phyloP scores from a whole-genome alignment of 2,797 vertebrate genomes.

The Hipposideros larvatus region DNA sequence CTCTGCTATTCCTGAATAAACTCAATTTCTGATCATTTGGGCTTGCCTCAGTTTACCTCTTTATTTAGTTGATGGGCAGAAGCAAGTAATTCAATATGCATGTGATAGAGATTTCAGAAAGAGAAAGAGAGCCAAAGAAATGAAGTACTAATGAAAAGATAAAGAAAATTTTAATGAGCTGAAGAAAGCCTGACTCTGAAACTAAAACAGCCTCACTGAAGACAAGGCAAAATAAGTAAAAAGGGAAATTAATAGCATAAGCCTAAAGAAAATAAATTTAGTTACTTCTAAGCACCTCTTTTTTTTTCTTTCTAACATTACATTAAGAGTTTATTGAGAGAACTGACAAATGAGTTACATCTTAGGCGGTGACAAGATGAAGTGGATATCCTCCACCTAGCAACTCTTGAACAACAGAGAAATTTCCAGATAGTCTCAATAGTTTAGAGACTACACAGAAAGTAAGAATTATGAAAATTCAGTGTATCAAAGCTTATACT shows the following conservation, averaged over 20 bases:
- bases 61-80: neutral
- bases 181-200: neutral
- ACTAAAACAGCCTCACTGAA: slow-evolving; percentile 25
- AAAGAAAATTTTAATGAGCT: neutral
- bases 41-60: neutral
- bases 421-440: neutral
- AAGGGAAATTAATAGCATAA: neutral
- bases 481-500: neutral
- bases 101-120: neutral
- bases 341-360: neutral
- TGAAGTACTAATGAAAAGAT: neutral
- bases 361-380: neutral
- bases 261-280: slow-evolving; percentile 24
- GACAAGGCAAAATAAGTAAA: slow-evolving; percentile 39
- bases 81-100: neutral
- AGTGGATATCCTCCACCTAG: neutral
- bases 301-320: neutral
- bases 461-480: slow-evolving; percentile 34
- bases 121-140: neutral
- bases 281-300: neutral
- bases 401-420: slow-evolving; percentile 37
- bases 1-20: neutral
- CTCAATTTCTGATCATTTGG: neutral
- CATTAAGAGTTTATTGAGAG: neutral
- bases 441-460: slow-evolving; percentile 1